A percentile compares a stretch with the other conserved stretches of the same genome.
Evolutionary conservation across 2,113 vertebrate species (phyloP).

Genomic region (Ammodytes marinus): DNA sequence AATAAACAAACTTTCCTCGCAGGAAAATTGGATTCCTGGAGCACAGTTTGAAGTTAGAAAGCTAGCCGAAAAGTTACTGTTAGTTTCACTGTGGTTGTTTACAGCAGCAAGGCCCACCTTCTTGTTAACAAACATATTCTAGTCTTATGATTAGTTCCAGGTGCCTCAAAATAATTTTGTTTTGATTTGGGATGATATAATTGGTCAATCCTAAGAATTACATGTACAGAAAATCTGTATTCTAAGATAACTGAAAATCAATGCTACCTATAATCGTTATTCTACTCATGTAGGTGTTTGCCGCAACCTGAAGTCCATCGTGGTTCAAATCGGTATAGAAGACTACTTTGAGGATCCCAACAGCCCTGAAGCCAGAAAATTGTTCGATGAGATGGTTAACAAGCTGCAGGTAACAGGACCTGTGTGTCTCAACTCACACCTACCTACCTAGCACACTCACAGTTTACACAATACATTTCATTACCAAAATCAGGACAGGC

Average conservation of each 20-base stretch:
- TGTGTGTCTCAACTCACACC: not conserved
- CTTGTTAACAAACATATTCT: too few relatives aligned
- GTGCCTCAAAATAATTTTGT: too few relatives aligned
- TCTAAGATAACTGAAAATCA: not conserved
- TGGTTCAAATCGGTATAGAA: constrained; percentile 97
- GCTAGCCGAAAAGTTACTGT: too few relatives aligned
- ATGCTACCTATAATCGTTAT: constrained; percentile 13
- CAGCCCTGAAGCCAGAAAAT: constrained; percentile 94
- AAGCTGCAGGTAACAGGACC: constrained; percentile 92
- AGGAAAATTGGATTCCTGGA: too few relatives aligned
- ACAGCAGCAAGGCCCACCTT: too few relatives aligned
- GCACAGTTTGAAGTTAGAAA: too few relatives aligned
- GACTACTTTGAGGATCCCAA: constrained; percentile 99
- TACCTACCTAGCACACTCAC: not conserved
- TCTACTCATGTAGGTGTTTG: constrained; percentile 89
- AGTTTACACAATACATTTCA: not conserved
- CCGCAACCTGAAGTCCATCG: constrained; percentile 96
- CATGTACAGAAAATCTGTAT: not conserved
- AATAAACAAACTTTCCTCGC: too few relatives aligned
- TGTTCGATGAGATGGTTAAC: constrained; percentile 99
- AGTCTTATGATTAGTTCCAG: too few relatives aligned
- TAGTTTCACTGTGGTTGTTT: too few relatives aligned
- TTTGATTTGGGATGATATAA: too few relatives aligned
- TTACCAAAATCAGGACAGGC: too few relatives aligned
- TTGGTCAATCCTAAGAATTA: not conserved